Conservation (phyloP, 2,888 invertebrate species). For the Pimpla rufipes region DNA sequence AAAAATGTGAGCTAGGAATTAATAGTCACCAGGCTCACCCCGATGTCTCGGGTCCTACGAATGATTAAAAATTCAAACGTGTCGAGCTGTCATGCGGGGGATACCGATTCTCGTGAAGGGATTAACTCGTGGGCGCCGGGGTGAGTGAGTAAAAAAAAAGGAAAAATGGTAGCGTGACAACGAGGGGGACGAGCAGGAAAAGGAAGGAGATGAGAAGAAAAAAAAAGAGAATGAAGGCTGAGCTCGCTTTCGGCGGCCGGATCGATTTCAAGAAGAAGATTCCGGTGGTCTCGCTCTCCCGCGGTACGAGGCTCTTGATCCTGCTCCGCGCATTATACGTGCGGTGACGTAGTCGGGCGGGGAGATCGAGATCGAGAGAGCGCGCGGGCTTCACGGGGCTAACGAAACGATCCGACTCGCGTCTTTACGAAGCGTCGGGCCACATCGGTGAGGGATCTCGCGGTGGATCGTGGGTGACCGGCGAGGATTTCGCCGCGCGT, state of each 20-base stretch:
- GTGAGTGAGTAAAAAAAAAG: slow-evolving; percentile 41
- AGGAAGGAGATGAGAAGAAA: slow-evolving; percentile 29
- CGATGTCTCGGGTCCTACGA: too few relatives aligned
- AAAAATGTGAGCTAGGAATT: too few relatives aligned
- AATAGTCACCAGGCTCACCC: too few relatives aligned
- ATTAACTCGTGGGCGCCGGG: slow-evolving; percentile 58
- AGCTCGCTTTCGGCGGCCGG: slow-evolving; percentile 65
- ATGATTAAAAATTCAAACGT: background rate
- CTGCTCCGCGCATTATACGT: slow-evolving; percentile 30
- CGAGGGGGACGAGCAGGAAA: slow-evolving; percentile 30
- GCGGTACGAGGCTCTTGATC: slow-evolving; percentile 57
- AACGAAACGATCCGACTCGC: slow-evolving; percentile 62
- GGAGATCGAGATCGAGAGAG: slow-evolving; percentile 68
- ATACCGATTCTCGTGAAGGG: slow-evolving; percentile 54
- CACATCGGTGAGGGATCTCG: slow-evolving; percentile 48
- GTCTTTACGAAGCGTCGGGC: slow-evolving; percentile 52
- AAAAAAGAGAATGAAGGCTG: slow-evolving; percentile 7
- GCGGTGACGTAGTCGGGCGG: slow-evolving; percentile 23
- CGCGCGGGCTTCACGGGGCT: slow-evolving; percentile 60
- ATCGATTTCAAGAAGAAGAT: slow-evolving; percentile 70
- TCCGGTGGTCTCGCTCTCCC: slow-evolving; percentile 61
- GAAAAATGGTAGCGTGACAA: slow-evolving; percentile 38
- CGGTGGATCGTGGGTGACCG: slow-evolving; percentile 63
- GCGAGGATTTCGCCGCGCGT: slow-evolving; percentile 56
- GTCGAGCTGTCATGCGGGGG: slow-evolving; percentile 18